Evolutionary conservation across 2,113 vertebrate species (phyloP).

Genomic region (Caranx ignobilis): DNA sequence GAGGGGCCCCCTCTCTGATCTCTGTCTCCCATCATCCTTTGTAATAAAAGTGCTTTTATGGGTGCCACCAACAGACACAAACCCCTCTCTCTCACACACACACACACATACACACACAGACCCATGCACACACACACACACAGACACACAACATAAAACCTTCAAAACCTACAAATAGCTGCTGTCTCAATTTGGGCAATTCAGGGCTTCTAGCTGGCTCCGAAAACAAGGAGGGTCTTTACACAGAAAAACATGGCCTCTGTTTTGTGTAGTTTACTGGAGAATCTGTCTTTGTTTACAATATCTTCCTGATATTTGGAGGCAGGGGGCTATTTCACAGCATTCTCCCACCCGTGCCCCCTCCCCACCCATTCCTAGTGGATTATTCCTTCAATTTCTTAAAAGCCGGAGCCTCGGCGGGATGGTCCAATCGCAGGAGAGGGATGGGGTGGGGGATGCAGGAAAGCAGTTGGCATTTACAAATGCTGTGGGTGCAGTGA

Average conservation of each 20-base stretch:
- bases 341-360: not conserved
- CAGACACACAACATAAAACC: conserved; percentile 54
- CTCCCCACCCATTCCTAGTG: conserved; percentile 30
- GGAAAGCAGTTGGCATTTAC: conserved; percentile 74
- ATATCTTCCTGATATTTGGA: conserved; percentile 68
- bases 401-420: conserved; percentile 74
- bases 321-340: conserved; percentile 33
- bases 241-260: conserved; percentile 64
- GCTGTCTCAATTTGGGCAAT: conserved; percentile 62
- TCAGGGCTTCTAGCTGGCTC: conserved; percentile 45
- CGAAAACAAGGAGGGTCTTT: conserved; percentile 41
- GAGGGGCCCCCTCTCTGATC: conserved; percentile 65
- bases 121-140: conserved; percentile 12
- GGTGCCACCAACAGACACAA: conserved; percentile 52
- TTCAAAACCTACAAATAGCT: conserved; percentile 66
- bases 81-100: conserved; percentile 5
- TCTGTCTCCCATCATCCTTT: conserved; percentile 76
- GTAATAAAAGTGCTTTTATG: conserved; percentile 79
- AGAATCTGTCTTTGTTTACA: conserved; percentile 81
- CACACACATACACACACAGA: conserved; percentile 23
- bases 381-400: conserved; percentile 82
- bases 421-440: conserved; percentile 67
- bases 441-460: conserved; percentile 43
- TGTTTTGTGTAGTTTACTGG: conserved; percentile 68
- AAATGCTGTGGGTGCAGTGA: conserved; percentile 75